Conservation (phyloP, 2,888 invertebrate genomes). For the Notodonta dromedarius region DNA sequence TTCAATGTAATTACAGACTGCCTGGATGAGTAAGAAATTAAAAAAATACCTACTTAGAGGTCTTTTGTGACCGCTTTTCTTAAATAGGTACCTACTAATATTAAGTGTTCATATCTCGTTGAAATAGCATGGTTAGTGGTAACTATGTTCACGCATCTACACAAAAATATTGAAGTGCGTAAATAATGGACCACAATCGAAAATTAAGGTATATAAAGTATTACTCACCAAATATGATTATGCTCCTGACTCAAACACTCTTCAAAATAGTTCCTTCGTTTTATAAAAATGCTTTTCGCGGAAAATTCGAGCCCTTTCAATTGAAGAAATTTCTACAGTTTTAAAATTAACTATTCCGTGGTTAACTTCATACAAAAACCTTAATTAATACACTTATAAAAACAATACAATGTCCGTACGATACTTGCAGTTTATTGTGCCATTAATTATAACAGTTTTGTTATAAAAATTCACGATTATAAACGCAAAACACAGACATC, state of each 20-base stretch:
- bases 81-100: neutral
- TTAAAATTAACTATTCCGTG: conserved; percentile 16
- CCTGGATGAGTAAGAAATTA: neutral
- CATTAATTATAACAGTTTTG: conserved; percentile 28
- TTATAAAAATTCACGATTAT: conserved; percentile 47
- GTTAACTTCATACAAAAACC: conserved; percentile 19
- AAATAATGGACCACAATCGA: conserved; percentile 32
- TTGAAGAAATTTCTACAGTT: conserved; percentile 3
- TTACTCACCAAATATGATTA: conserved; percentile 32
- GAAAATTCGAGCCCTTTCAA: conserved; percentile 31
- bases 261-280: conserved; percentile 26
- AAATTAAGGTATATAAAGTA: conserved; percentile 3
- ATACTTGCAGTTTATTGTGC: conserved; percentile 9
- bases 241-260: conserved; percentile 12
- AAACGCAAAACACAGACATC: conserved; percentile 54
- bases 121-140: neutral
- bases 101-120: neutral
- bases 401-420: conserved; percentile 21
- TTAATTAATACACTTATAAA: conserved; percentile 21
- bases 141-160: neutral
- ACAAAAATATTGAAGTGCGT: conserved; percentile 22
- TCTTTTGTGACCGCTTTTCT: neutral
- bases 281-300: conserved; percentile 38
- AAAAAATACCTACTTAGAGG: neutral
- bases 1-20: neutral